Percentiles rank a stretch among this genome's conserved stretches.
phyloP scores from a whole-genome alignment of 2,797 vertebrate genomes.

The Eulemur rubriventer region DNA sequence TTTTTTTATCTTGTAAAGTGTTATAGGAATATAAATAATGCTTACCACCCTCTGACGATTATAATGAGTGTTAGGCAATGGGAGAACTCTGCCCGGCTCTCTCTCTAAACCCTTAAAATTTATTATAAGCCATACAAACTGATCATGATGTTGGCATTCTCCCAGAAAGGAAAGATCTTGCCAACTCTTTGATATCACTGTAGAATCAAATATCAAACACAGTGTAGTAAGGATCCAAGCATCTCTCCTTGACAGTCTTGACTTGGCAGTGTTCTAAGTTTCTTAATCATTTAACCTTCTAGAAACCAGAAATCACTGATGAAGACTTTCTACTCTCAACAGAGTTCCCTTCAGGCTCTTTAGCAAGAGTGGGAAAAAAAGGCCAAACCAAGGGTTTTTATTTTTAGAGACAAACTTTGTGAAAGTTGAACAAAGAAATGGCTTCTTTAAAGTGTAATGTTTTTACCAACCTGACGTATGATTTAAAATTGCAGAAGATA shows the following conservation, averaged over 20 bases:
- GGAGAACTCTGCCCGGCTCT: not conserved
- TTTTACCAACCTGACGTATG: not conserved
- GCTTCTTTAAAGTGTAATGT: not conserved
- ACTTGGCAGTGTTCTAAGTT: not conserved
- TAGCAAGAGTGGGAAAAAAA: not conserved
- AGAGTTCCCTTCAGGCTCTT: not conserved
- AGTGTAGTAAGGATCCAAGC: not conserved
- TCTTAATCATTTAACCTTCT: not conserved
- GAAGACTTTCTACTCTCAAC: not conserved
- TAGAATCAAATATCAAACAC: not conserved
- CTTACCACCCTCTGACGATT: not conserved
- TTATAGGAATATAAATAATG: not conserved
- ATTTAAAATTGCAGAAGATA: slow-evolving; percentile 6
- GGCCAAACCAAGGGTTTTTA: not conserved
- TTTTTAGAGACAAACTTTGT: slow-evolving; percentile 4
- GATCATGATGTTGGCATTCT: not conserved
- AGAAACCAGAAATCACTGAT: not conserved
- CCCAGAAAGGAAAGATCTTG: slow-evolving; percentile 15
- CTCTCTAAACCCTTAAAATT: not conserved
- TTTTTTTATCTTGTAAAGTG: not conserved
- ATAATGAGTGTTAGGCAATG: not conserved
- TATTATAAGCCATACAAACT: not conserved
- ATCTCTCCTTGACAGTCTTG: not conserved
- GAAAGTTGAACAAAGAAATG: slow-evolving; percentile 24
- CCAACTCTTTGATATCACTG: not conserved